A percentile compares a stretch with the other conserved stretches of the same genome.
Conservation (phyloP, 1,140 invertebrate genomes). For the Drosophila navojoa region DNA sequence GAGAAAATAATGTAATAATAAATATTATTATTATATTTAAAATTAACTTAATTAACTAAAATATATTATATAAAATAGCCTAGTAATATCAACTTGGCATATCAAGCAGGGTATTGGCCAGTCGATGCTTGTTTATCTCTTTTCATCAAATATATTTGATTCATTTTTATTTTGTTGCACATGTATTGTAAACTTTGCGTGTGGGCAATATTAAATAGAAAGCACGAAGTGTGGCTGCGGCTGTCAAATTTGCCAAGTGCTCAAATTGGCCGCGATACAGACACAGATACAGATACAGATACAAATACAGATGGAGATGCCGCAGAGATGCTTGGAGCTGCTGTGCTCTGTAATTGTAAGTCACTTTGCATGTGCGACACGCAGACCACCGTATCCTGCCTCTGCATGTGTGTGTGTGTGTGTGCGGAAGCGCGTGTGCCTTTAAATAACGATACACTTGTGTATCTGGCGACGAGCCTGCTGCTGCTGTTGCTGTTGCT, state of each 20-base stretch:
- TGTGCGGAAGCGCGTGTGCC: slow-evolving; percentile 40
- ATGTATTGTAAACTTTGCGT: slow-evolving; percentile 58
- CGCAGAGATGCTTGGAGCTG: slow-evolving; percentile 26
- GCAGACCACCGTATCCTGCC: slow-evolving; percentile 21
- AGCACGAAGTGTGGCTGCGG: slow-evolving; percentile 25
- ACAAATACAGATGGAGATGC: slow-evolving; percentile 19
- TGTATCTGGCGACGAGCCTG: slow-evolving; percentile 33
- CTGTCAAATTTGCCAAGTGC: slow-evolving; percentile 51
- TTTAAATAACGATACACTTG: slow-evolving; percentile 53
- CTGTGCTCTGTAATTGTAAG: slow-evolving; percentile 47
- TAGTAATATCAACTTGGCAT: no score
- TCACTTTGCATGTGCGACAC: slow-evolving; percentile 52
- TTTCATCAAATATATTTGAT: slow-evolving; percentile 34
- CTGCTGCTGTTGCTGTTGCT: slow-evolving; percentile 4
- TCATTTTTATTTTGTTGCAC: slow-evolving; percentile 6
- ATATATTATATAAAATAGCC: no score
- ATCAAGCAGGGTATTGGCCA: background rate
- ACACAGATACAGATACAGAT: slow-evolving; percentile 20
- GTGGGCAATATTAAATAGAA: slow-evolving; percentile 59
- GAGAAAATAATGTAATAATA: no score
- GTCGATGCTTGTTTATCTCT: background rate
- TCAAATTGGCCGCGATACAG: slow-evolving; percentile 34
- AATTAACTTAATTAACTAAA: no score
- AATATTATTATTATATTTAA: no score
- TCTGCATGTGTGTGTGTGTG: slow-evolving; percentile 15